Evolutionary conservation across 2,113 vertebrate genomes (phyloP).

Genomic region (Corvus hawaiiensis): DNA sequence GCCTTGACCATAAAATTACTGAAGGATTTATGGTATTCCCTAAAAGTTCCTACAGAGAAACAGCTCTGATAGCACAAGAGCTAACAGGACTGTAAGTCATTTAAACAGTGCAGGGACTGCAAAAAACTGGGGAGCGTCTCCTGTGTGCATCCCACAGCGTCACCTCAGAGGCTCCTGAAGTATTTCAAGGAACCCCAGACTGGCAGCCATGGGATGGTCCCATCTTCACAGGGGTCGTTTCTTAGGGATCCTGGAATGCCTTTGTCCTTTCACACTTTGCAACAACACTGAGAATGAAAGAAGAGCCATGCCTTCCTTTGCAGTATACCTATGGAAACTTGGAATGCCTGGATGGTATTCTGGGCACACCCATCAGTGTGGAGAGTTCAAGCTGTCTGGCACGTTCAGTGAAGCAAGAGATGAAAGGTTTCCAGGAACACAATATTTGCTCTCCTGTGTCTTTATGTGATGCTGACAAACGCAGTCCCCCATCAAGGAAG

Average conservation of each 20-base stretch:
- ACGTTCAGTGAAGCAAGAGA: neutral
- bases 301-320: neutral
- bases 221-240: rapidly evolving
- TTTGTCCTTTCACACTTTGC: rapidly evolving
- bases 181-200: neutral
- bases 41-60: neutral
- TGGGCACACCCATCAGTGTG: rapidly evolving
- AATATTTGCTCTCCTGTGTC: neutral
- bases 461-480: neutral
- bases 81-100: neutral
- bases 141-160: rapidly evolving
- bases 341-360: neutral
- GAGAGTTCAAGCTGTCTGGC: neutral
- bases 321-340: rapidly evolving
- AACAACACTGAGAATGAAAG: neutral
- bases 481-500: neutral
- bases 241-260: neutral
- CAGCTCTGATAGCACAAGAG: neutral
- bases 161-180: neutral
- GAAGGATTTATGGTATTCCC: conserved; percentile 6
- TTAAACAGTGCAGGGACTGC: neutral
- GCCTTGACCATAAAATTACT: neutral
- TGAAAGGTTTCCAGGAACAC: neutral
- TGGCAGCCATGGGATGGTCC: neutral
- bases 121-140: neutral